A percentile compares a stretch with the other conserved stretches of the same genome.
Conservation (phyloP, 2,888 invertebrate genomes). For the Eupithecia abbreviata region DNA sequence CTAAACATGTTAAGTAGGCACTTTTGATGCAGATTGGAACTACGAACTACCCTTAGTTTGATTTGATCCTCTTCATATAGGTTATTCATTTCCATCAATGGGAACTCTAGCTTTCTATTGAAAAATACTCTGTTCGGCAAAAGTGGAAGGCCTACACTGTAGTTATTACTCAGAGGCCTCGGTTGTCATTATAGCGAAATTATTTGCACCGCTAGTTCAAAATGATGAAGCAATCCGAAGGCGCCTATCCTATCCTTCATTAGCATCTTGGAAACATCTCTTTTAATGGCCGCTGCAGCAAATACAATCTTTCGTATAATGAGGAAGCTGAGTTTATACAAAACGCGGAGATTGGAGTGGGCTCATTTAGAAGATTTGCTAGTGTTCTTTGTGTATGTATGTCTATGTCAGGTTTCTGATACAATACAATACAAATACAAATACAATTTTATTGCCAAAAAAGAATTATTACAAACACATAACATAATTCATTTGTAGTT, state of each 20-base stretch:
- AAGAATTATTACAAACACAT: no score
- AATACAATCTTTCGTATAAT: background rate
- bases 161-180: background rate
- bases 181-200: constrained; percentile 20
- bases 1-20: background rate
- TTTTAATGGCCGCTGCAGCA: constrained; percentile 12
- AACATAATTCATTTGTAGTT: no score
- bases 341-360: background rate
- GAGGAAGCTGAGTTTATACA: background rate
- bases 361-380: constrained; percentile 1
- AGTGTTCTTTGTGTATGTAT: background rate
- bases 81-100: background rate
- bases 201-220: constrained; percentile 33
- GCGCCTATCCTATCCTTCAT: constrained; percentile 34
- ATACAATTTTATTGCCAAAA: no score
- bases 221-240: constrained; percentile 42
- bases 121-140: background rate
- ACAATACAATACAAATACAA: no score
- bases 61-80: background rate
- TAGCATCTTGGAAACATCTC: constrained; percentile 28
- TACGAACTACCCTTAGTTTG: background rate
- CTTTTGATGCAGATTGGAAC: background rate
- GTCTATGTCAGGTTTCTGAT: no score
- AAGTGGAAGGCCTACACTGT: background rate
- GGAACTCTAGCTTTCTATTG: background rate